Evolutionary conservation across 1,140 invertebrate species (phyloP).

Genomic region (Drosophila elegans): DNA sequence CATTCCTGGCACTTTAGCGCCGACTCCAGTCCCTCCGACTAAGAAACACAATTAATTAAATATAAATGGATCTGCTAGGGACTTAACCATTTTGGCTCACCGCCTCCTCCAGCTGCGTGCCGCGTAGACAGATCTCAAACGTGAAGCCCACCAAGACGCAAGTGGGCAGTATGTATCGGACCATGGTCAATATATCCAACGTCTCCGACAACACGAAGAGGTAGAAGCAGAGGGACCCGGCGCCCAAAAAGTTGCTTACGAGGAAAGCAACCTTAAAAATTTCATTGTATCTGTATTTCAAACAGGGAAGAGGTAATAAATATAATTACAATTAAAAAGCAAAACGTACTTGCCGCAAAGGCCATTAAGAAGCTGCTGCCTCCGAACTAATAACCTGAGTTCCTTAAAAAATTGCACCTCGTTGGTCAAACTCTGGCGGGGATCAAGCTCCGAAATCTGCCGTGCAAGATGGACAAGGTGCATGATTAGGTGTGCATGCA

Average conservation of each 20-base stretch:
- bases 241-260: slow-evolving; percentile 48
- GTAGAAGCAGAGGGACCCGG: slow-evolving; percentile 54
- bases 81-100: slow-evolving; percentile 23
- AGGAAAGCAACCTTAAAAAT: slow-evolving; percentile 50
- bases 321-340: too few species aligned
- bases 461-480: slow-evolving; percentile 28
- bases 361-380: slow-evolving; percentile 52
- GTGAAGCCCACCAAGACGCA: slow-evolving; percentile 32
- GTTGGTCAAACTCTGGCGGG: slow-evolving; percentile 2
- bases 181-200: slow-evolving; percentile 13
- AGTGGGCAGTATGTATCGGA: slow-evolving; percentile 29
- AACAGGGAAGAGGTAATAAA: not conserved
- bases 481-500: slow-evolving; percentile 54
- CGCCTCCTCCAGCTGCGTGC: slow-evolving; percentile 54
- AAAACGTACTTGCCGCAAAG: slow-evolving; percentile 10
- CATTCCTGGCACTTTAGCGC: slow-evolving; percentile 45
- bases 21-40: slow-evolving; percentile 35
- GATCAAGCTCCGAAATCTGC: slow-evolving; percentile 22
- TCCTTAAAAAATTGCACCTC: slow-evolving; percentile 15
- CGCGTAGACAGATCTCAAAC: slow-evolving; percentile 55
- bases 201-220: slow-evolving; percentile 56
- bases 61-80: too few species aligned
- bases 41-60: not conserved
- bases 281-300: slow-evolving; percentile 39
- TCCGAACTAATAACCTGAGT: slow-evolving; percentile 23